Conservation (phyloP, 1,140 invertebrate genomes). For the Pseudomyrmex flavicornis region DNA sequence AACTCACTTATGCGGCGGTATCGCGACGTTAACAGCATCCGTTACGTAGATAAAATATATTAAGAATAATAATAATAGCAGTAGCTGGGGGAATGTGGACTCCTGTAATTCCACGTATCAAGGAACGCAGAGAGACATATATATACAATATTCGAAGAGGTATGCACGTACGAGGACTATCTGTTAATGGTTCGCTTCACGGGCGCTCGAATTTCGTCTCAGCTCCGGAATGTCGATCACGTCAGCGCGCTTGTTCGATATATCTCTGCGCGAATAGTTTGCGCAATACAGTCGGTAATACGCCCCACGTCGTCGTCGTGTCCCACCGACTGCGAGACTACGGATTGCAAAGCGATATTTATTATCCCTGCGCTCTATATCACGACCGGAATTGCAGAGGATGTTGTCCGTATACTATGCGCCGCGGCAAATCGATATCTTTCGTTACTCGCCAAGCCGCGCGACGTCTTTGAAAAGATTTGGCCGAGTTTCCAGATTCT, state of each 20-base stretch:
- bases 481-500: conserved; percentile 33
- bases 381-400: conserved; percentile 54
- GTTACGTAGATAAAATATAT: background rate
- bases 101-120: background rate
- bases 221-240: conserved; percentile 25
- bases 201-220: conserved; percentile 12
- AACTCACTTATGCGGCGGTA: background rate
- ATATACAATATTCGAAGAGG: conserved; percentile 5
- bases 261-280: conserved; percentile 46
- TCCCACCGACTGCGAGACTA: conserved; percentile 14
- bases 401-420: background rate
- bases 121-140: background rate
- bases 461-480: conserved; percentile 53
- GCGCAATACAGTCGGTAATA: conserved; percentile 8
- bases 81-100: background rate
- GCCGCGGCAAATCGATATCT: conserved; percentile 52
- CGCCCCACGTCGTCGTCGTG: background rate
- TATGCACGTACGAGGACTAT: background rate
- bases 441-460: conserved; percentile 12
- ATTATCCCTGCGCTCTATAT: conserved; percentile 34
- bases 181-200: background rate
- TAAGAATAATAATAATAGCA: background rate
- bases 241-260: conserved; percentile 4
- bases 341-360: conserved; percentile 68
- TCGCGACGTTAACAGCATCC: background rate